Conservation (phyloP, 2,888 invertebrate species). For the Caenorhabditis zanzibari region DNA sequence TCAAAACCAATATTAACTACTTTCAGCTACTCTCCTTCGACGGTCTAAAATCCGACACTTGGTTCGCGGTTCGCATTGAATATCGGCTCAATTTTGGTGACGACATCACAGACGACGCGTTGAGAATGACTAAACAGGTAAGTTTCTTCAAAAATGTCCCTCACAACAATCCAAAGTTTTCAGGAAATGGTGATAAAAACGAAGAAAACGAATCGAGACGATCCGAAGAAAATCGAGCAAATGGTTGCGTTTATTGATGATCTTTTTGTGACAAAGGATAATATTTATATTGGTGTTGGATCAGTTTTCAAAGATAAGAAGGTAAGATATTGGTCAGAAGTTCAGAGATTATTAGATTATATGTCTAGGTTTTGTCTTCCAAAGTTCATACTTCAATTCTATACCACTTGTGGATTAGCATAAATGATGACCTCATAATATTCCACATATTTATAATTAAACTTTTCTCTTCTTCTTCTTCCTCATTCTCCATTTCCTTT, state of each 20-base stretch:
- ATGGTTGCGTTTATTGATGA: conserved; percentile 72
- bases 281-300: conserved; percentile 72
- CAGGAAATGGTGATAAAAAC: conserved; percentile 77
- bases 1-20: background rate
- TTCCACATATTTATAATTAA: conserved; percentile 53
- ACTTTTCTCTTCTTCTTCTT: conserved; percentile 4
- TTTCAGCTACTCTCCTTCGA: conserved; percentile 82
- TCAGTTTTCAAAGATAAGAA: conserved; percentile 75
- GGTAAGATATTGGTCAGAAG: conserved; percentile 25
- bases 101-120: conserved; percentile 37
- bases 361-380: too few species aligned
- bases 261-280: conserved; percentile 71
- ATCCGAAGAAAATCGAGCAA: conserved; percentile 71
- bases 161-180: conserved; percentile 1
- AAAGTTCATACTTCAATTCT: background rate
- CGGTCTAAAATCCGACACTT: conserved; percentile 78
- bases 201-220: conserved; percentile 66
- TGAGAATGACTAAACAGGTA: conserved; percentile 72
- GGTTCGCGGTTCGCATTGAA: conserved; percentile 82
- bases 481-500: conserved; percentile 15
- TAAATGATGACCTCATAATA: conserved; percentile 34
- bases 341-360: too few species aligned
- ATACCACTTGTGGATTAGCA: conserved; percentile 44
- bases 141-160: background rate
- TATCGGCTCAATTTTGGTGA: conserved; percentile 78